phyloP scores from a whole-genome alignment of 2,888 invertebrate species.

The Onthophagus sagittarius region DNA sequence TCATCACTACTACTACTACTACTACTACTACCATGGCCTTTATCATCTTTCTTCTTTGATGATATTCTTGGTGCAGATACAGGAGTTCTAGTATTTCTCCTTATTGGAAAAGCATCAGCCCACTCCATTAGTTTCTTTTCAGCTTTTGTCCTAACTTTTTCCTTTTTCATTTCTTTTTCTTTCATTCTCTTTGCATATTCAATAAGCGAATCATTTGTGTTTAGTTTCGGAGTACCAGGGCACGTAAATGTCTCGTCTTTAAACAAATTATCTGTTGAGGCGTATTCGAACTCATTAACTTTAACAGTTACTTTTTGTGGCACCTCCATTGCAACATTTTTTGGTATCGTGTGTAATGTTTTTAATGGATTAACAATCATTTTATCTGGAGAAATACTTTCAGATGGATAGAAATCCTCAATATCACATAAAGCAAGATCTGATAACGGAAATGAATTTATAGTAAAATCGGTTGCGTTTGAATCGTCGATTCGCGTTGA shows the following conservation, averaged over 20 bases:
- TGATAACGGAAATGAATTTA: conserved; percentile 8
- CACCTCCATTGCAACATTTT: neutral
- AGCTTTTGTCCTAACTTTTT: conserved; percentile 6
- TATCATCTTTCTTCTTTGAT: neutral
- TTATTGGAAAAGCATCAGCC: conserved; percentile 6
- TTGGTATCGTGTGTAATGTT: neutral
- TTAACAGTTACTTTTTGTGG: conserved; percentile 18
- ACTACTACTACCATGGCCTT: neutral
- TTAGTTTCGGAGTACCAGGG: conserved; percentile 5
- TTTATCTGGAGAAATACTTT: neutral
- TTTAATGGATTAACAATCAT: neutral
- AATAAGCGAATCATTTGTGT: neutral
- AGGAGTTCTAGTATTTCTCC: conserved; percentile 16
- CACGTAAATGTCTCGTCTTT: conserved; percentile 5
- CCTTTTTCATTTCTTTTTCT: neutral
- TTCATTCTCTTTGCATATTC: neutral
- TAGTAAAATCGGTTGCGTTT: neutral
- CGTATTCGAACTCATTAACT: conserved; percentile 18
- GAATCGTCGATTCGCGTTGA: neutral
- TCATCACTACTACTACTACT: neutral
- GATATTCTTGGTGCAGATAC: conserved; percentile 10
- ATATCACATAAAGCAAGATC: conserved; percentile 16
- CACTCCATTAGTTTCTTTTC: neutral
- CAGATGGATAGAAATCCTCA: conserved; percentile 11
- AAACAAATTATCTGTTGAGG: conserved; percentile 17